These are phyloP conservation scores for Thera britannica DNA, from an alignment of 2,888 invertebrate species.

Conservation along the genomic window DNA sequence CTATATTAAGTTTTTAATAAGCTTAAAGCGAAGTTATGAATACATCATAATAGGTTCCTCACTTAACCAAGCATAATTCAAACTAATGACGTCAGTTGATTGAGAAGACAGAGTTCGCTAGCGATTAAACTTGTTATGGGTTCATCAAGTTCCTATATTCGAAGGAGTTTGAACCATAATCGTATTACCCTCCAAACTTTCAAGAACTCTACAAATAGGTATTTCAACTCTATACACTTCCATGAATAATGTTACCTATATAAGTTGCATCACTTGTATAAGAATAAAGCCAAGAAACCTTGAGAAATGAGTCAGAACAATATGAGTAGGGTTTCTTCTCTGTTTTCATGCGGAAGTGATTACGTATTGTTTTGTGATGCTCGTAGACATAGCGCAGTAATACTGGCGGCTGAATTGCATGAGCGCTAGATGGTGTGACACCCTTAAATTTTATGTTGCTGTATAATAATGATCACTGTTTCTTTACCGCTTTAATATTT, in stretches of 20 bases:
- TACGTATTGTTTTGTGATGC: slow-evolving; percentile 10
- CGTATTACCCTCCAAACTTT: not conserved
- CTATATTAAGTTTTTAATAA: too few species aligned
- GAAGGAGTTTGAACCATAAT: not conserved
- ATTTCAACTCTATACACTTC: not conserved
- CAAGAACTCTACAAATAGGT: not conserved
- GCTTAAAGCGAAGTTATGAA: too few species aligned
- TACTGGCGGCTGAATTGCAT: slow-evolving; percentile 1
- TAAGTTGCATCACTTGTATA: not conserved
- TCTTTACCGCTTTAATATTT: too few species aligned
- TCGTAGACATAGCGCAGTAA: slow-evolving; percentile 1
- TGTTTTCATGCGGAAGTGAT: slow-evolving; percentile 12
- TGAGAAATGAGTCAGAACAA: not conserved
- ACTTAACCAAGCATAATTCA: too few species aligned
- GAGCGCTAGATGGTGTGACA: slow-evolving; percentile 8
- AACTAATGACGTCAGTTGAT: not conserved
- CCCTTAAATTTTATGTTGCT: slow-evolving; percentile 11
- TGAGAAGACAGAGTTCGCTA: not conserved
- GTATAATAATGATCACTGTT: slow-evolving; percentile 19
- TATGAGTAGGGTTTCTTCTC: not conserved
- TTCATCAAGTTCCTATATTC: not conserved
- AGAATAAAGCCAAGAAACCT: not conserved
- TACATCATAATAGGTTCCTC: too few species aligned
- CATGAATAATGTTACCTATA: too few species aligned
- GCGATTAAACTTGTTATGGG: not conserved